Conservation (phyloP, 35 echinoderm and acorn worm species). For the Heliocidaris tuberculata region DNA sequence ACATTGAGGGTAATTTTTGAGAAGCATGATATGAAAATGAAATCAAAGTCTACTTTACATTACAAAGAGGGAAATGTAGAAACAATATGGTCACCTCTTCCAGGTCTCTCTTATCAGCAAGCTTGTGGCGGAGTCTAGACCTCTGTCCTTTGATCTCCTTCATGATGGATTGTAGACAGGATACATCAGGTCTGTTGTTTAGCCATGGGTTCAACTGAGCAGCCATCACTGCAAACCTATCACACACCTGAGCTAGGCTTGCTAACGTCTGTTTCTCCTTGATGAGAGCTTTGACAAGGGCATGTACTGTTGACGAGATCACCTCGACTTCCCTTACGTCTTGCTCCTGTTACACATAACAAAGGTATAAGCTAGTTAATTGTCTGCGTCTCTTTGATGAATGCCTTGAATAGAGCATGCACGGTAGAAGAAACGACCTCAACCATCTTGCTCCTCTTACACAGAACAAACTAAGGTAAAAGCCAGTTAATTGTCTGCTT, state of each 20-base stretch:
- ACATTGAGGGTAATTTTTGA: too few relatives aligned
- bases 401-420: too few relatives aligned
- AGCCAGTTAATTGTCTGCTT: too few relatives aligned
- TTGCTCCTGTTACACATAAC: slow-evolving; percentile 14
- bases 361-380: background rate
- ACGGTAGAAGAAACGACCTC: too few relatives aligned
- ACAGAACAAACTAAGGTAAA: too few relatives aligned
- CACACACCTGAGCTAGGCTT: background rate
- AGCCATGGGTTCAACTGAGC: slow-evolving; percentile 44
- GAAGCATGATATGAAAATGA: too few relatives aligned
- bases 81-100: slow-evolving; percentile 39
- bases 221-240: background rate
- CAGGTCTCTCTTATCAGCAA: slow-evolving; percentile 55
- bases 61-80: background rate
- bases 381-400: background rate
- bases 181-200: slow-evolving; percentile 49
- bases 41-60: too few relatives aligned
- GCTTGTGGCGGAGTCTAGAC: slow-evolving; percentile 54
- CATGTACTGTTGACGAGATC: background rate
- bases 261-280: slow-evolving; percentile 19
- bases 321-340: slow-evolving; percentile 25
- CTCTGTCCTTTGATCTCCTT: slow-evolving; percentile 46
- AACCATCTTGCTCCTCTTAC: too few relatives aligned
- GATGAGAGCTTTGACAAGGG: background rate
- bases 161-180: slow-evolving; percentile 32